These are phyloP conservation scores for Condylura cristata DNA, from an alignment of 2,113 vertebrate species.

Conservation along the genomic window DNA sequence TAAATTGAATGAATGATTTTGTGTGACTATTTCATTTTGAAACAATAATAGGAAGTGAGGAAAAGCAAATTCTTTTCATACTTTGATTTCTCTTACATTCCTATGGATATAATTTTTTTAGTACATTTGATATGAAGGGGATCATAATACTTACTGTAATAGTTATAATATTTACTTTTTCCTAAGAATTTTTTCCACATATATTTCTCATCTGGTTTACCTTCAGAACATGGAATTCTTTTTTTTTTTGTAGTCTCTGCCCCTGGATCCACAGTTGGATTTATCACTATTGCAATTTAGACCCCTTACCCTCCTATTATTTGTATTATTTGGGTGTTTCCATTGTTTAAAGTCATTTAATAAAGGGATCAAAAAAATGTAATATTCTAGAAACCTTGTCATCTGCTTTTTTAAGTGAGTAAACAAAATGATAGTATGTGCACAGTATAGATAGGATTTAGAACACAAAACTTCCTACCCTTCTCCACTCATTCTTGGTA, in stretches of 20 bases:
- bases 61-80: conserved; percentile 11
- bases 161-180: too few species aligned
- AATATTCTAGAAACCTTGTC: not conserved
- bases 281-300: not conserved
- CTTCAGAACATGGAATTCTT: not conserved
- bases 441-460: not conserved
- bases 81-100: not conserved
- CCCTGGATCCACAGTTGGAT: not conserved
- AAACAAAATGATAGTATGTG: not conserved
- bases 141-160: too few species aligned
- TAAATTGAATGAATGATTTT: conserved; percentile 37
- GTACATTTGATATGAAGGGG: conserved; percentile 34
- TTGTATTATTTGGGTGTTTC: not conserved
- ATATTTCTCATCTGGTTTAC: not conserved
- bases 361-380: not conserved
- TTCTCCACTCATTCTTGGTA: not conserved
- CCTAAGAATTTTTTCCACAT: not conserved
- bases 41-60: not conserved
- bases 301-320: not conserved
- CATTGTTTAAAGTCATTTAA: not conserved
- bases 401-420: not conserved
- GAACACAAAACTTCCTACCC: conserved; percentile 9
- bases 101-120: not conserved
- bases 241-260: not conserved
- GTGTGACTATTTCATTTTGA: conserved; percentile 51